These are phyloP conservation scores for Periplaneta americana DNA, from an alignment of 1,140 invertebrate genomes.

Conservation along the genomic window DNA sequence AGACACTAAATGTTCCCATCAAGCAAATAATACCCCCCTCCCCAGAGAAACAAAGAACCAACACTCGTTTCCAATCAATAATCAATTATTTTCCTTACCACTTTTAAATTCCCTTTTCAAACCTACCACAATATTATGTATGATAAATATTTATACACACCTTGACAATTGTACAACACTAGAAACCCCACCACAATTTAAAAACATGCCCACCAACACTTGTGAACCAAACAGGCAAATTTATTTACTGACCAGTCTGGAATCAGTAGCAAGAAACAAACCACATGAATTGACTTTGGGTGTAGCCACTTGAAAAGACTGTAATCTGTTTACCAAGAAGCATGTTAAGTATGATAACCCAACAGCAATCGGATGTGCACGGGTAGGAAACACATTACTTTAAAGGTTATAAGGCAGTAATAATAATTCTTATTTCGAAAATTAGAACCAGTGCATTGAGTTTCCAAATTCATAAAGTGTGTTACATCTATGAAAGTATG, in stretches of 20 bases:
- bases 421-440: no score
- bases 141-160: neutral
- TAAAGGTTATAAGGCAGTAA: no score
- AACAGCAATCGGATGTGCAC: no score
- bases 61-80: neutral
- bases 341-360: no score
- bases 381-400: no score
- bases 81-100: neutral
- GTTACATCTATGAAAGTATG: no score
- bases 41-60: neutral
- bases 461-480: no score
- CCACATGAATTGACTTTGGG: no score
- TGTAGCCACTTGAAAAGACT: neutral
- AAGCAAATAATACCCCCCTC: neutral
- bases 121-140: neutral
- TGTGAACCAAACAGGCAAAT: neutral
- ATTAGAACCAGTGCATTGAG: no score
- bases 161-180: neutral
- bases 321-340: neutral
- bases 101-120: neutral
- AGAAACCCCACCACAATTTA: neutral
- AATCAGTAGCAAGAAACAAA: neutral
- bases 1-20: neutral
- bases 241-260: neutral
- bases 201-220: neutral